Evolutionary conservation across 2,113 vertebrate genomes (phyloP).

Genomic region (Oryzias javanicus): DNA sequence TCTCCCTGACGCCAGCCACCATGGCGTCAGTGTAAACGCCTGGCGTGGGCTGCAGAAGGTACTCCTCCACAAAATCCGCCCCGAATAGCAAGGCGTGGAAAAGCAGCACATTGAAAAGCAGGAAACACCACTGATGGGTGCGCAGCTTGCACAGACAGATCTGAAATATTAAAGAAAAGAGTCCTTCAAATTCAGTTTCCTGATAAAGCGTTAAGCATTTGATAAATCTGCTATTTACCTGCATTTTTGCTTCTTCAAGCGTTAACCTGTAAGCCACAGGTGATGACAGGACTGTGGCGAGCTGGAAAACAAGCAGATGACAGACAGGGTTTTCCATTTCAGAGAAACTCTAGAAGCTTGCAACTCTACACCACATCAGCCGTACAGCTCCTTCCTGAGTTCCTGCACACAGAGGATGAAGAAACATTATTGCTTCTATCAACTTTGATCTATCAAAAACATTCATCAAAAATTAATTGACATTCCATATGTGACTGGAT

Average conservation of each 20-base stretch:
- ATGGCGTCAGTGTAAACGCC: conserved; percentile 77
- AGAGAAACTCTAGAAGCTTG: conserved; percentile 54
- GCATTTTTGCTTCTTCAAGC: conserved; percentile 42
- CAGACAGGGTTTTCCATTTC: conserved; percentile 55
- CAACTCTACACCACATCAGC: conserved; percentile 42
- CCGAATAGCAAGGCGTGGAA: conserved; percentile 90
- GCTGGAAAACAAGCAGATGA: conserved; percentile 35
- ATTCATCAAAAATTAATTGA: neutral
- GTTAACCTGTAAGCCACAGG: conserved; percentile 5
- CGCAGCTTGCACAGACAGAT: conserved; percentile 81
- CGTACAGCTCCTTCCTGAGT: conserved; percentile 16
- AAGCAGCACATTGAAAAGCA: conserved; percentile 86
- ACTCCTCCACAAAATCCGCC: conserved; percentile 89
- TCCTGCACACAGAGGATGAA: conserved; percentile 28
- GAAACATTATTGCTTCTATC: too few species aligned
- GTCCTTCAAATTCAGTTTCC: too few species aligned
- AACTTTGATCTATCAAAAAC: neutral
- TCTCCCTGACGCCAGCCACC: conserved; percentile 80
- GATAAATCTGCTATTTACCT: conserved; percentile 46
- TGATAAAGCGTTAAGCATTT: neutral
- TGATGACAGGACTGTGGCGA: conserved; percentile 8
- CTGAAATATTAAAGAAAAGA: conserved; percentile 55
- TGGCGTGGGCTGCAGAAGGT: conserved; percentile 82
- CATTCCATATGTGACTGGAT: neutral
- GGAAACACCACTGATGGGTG: conserved; percentile 92